A percentile compares a stretch with the other conserved stretches of the same genome.
Conservation (phyloP, 2,113 vertebrate genomes). For the Nesogale talazaci region DNA sequence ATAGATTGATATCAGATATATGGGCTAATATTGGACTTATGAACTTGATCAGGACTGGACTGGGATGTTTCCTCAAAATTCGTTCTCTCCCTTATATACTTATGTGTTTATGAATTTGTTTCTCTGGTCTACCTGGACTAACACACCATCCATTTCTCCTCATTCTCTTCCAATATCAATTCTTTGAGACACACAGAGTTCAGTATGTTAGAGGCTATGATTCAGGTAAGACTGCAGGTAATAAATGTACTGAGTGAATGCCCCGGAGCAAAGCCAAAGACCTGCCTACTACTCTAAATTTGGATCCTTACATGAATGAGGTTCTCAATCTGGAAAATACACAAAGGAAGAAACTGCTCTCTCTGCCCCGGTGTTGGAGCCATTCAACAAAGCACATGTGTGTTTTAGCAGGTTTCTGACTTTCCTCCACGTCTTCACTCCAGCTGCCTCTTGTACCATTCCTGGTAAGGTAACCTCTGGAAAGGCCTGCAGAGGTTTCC, state of each 20-base stretch:
- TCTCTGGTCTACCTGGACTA: too few relatives aligned
- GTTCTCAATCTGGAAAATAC: conserved; percentile 21
- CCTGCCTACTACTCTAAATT: background rate
- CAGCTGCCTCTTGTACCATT: conserved; percentile 36
- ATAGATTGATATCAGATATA: too few relatives aligned
- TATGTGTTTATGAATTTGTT: too few relatives aligned
- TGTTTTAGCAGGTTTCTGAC: conserved; percentile 50
- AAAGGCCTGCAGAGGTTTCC: conserved; percentile 65
- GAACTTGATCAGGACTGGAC: too few relatives aligned
- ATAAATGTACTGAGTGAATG: conserved; percentile 26
- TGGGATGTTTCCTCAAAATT: too few relatives aligned
- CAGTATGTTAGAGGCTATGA: background rate
- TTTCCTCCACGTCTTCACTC: background rate
- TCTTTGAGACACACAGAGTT: background rate
- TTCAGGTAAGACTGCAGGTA: background rate
- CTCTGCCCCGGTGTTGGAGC: conserved; percentile 42
- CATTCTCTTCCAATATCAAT: background rate
- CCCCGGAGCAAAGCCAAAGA: background rate
- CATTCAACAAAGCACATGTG: background rate
- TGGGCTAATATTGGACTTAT: too few relatives aligned
- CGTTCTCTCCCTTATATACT: too few relatives aligned
- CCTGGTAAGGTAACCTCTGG: conserved; percentile 46
- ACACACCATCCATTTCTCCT: background rate
- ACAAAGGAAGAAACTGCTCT: conserved; percentile 12
- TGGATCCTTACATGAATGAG: background rate